phyloP scores from a whole-genome alignment of 2,888 invertebrate genomes.

The Frankliniella fusca region DNA sequence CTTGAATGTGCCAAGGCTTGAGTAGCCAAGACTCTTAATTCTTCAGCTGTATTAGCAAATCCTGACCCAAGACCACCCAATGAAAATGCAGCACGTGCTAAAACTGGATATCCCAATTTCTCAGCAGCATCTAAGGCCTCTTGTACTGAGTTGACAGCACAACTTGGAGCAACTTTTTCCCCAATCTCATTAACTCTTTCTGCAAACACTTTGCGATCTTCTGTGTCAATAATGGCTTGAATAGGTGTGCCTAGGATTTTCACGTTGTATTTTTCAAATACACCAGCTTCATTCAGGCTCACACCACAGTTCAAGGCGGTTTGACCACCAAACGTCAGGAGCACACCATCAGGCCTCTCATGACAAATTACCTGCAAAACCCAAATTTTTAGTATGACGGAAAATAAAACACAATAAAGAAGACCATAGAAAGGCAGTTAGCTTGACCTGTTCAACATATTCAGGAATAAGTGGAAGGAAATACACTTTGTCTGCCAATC shows the following conservation, averaged over 20 bases:
- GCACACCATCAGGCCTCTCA: conserved; percentile 93
- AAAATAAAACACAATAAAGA: not conserved
- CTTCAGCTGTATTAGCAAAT: conserved; percentile 85
- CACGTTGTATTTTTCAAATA: conserved; percentile 84
- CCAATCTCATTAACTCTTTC: conserved; percentile 83
- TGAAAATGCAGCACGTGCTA: conserved; percentile 95
- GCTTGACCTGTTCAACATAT: conserved; percentile 80
- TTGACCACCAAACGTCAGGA: conserved; percentile 97
- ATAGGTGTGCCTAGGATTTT: conserved; percentile 95
- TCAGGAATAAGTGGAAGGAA: conserved; percentile 91
- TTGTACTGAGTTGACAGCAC: conserved; percentile 60
- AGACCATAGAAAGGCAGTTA: not conserved
- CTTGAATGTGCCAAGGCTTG: conserved; percentile 83
- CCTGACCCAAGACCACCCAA: conserved; percentile 98
- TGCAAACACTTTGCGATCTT: conserved; percentile 93
- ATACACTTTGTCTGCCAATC: conserved; percentile 96
- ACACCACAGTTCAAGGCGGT: conserved; percentile 98
- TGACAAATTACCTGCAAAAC: conserved; percentile 72
- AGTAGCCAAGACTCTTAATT: conserved; percentile 71
- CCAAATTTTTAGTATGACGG: not conserved
- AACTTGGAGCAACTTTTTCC: conserved; percentile 92
- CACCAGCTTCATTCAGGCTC: conserved; percentile 74
- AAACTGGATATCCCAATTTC: conserved; percentile 89
- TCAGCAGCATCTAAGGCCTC: conserved; percentile 80
- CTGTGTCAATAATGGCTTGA: conserved; percentile 91